A percentile compares a stretch with the other conserved stretches of the same genome.
Evolutionary conservation across 2,888 invertebrate species (phyloP).

Genomic region (Rotaria sp.): DNA sequence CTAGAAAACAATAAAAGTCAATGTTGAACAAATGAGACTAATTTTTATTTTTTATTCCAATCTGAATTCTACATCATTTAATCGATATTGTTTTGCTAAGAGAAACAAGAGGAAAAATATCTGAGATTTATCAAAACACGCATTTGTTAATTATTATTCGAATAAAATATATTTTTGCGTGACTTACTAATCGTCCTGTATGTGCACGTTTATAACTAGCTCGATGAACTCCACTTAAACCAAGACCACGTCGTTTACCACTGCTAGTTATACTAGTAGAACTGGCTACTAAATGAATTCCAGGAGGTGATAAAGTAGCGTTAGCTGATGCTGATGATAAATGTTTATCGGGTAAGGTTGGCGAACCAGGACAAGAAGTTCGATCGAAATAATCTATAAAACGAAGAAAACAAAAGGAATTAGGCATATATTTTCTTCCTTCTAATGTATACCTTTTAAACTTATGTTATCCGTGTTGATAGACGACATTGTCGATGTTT

Average conservation of each 20-base stretch:
- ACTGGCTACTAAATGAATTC: background rate
- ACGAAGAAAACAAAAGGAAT: background rate
- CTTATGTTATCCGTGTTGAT: conserved; percentile 25
- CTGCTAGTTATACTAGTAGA: background rate
- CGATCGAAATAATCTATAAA: background rate
- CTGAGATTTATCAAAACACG: background rate
- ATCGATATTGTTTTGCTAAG: no score
- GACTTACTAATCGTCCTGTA: background rate
- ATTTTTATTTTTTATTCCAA: background rate
- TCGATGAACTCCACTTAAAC: background rate
- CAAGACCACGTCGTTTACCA: background rate
- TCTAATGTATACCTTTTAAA: background rate
- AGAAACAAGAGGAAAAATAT: no score
- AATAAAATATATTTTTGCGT: background rate
- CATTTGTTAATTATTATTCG: no score
- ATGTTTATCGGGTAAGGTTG: background rate
- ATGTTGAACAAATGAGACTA: background rate
- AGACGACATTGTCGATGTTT: background rate
- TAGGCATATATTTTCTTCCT: no score
- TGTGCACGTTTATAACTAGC: conserved; percentile 27
- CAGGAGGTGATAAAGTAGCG: background rate
- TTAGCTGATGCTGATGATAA: background rate
- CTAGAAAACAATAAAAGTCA: no score
- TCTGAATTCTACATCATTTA: no score
- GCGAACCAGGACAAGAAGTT: conserved; percentile 8